Evolutionary conservation across 2,797 vertebrate genomes (phyloP), one percentile per base, ranked within the genome.

Genomic region (Graptemys geographica): DNA sequence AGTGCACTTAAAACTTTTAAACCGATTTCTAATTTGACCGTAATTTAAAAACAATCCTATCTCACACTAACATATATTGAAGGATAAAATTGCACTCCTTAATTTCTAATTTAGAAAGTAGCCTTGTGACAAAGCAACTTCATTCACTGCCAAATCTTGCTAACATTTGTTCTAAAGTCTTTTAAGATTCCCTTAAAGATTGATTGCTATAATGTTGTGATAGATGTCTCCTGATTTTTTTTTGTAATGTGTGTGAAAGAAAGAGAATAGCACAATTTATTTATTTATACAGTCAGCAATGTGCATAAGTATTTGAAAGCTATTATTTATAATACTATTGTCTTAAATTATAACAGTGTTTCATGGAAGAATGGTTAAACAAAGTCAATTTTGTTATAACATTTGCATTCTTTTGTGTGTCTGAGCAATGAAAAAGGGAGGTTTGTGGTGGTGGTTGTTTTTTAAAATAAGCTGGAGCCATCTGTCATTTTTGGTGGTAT

Each of bases 401-500:
- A 93, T 96, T 92, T 92, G 44, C 55, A 76, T 94, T 76, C 74
- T 84, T 91, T 78, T 76, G 92, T 90, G 10, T 87, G 90, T 95
- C 92, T 97, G 47, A 94, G 72, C 62, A 37, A 74, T 81, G 78
- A 97, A 93, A 95, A 87, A 90, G 95, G 62, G 74, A 87, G 79
- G 27, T 27, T 85, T 91, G 80, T 27, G 52, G 37, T 37, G 25
- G 13, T 79, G 2, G 25, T 65, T 5, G 19, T 93, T 95, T 93
- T 89, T 83, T 78, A 95, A 96, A 95, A 94, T 92, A 94, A 81
- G 41, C 87, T 93, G 91, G 37, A 94, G 65, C 84, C 91, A 93
- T 90, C 94, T 95, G 95, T 96, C 87, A 81, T 55, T 95, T 97
- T 95, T 92, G 62, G 52, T 97, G 82, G 53, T 86, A 89, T 80